Evolutionary conservation across 2,113 vertebrate species (phyloP), one percentile per base, ranked within the genome.

Genomic region (Clarias macrocephalus): DNA sequence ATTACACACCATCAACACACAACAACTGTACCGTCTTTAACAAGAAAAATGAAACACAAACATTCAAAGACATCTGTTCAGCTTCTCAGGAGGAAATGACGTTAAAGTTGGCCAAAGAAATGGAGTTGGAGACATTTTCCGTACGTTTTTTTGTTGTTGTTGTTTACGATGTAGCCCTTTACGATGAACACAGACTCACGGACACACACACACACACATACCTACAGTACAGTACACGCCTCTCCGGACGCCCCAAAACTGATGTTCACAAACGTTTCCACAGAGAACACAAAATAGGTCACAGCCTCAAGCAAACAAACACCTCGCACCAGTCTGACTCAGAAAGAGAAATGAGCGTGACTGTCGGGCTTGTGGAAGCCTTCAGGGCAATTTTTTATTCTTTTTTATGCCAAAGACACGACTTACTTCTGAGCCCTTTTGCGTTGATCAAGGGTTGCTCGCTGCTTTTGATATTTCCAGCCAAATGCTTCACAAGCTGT

Each of bases 101-200:
- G 12, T 57, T 63, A 68, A 86, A 90, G 62, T n/a, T n/a, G n/a
- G n/a, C n/a, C n/a, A n/a, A n/a, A n/a, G n/a, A n/a, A n/a, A n/a
- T n/a, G 10, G 23, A 21, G 60, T n/a, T 25, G 0, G 21, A 82
- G 60, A 48, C 30, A 0, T 10, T 33, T 30, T 52, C 2, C 25
- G 13, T 16, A 6, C 2, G 2, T 73, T 42, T 52, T 9, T 73
- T 73, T 52, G 25, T 37, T 16, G 23, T 66, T 3, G 5, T 66
- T 75, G n/a, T n/a, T n/a, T n/a, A n/a, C n/a, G n/a, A n/a, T n/a
- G n/a, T 2, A 54, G 8, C 56, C 82, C 83, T 76, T 86, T 84
- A 23, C 25, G 60, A 84, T 11, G 85, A 37, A 66, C 42, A 81
- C 19, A 62, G 9, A 63, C 28, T 56, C 21, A 75, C 54, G 18